Evolutionary conservation across 2,797 vertebrate species (phyloP).

Genomic region (Sebastes matsubarae): DNA sequence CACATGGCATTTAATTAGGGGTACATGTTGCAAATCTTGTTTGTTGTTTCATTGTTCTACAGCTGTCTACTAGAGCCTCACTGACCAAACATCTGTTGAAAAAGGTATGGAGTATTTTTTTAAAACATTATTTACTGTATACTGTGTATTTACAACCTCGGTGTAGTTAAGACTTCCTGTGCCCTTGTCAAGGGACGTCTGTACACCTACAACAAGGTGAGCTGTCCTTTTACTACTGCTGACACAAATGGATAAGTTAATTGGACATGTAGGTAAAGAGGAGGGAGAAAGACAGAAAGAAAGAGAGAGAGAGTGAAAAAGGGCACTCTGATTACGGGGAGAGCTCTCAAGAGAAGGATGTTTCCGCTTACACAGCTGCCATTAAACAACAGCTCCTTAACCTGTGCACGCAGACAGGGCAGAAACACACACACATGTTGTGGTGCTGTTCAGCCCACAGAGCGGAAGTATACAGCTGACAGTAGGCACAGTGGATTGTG

Average conservation of each 20-base stretch:
- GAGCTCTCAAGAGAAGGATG: neutral
- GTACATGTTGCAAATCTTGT: neutral
- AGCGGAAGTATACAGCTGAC: conserved; percentile 33
- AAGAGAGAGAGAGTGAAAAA: neutral
- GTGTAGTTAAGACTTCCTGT: neutral
- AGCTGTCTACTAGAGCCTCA: neutral
- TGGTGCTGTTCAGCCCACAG: conserved; percentile 16
- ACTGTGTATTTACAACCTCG: neutral
- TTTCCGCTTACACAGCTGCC: conserved; percentile 41
- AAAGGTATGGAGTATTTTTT: neutral
- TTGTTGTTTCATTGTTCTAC: neutral
- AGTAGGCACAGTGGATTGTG: conserved; percentile 41
- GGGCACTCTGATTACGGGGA: neutral
- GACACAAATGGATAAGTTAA: neutral
- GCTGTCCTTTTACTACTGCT: neutral
- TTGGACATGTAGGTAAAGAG: neutral
- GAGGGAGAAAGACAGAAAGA: neutral
- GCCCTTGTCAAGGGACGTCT: neutral
- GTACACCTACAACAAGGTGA: neutral
- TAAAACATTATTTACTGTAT: neutral
- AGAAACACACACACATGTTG: conserved; percentile 2
- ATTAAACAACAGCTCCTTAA: conserved; percentile 33
- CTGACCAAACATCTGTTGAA: neutral
- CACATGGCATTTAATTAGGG: neutral
- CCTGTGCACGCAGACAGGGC: neutral